Conservation (phyloP, 2,797 vertebrate species). For the Stomatorhinus walkeri region DNA sequence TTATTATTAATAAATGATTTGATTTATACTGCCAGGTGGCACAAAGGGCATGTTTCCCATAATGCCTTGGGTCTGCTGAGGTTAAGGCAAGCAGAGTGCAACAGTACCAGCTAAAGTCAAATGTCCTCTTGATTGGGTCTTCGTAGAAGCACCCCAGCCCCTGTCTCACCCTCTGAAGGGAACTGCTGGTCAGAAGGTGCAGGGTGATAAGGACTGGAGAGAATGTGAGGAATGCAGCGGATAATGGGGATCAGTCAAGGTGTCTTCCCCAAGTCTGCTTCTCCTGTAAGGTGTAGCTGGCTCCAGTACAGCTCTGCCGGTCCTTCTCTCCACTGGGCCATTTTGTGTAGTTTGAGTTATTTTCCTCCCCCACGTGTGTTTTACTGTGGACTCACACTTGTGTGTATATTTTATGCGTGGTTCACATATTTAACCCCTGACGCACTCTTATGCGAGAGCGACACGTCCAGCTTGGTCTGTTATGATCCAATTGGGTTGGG, state of each 20-base stretch:
- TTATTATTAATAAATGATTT: not conserved
- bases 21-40: not conserved
- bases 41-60: not conserved
- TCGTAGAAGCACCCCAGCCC: not conserved
- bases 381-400: not conserved
- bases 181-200: not conserved
- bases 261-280: not conserved
- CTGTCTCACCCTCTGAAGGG: not conserved
- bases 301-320: not conserved
- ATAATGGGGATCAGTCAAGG: not conserved
- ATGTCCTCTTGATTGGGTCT: not conserved
- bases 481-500: not conserved
- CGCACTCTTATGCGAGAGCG: not conserved
- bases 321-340: not conserved
- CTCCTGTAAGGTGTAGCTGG: not conserved
- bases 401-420: not conserved
- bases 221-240: not conserved
- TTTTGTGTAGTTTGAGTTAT: not conserved
- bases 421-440: not conserved
- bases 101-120: not conserved
- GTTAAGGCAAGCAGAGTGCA: not conserved
- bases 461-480: too few relatives aligned
- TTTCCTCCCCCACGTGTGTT: not conserved
- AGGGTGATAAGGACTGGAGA: not conserved
- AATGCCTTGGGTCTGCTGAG: not conserved